phyloP scores from a whole-genome alignment of 1,140 invertebrate genomes.

The Drosophila pseudoananassae region DNA sequence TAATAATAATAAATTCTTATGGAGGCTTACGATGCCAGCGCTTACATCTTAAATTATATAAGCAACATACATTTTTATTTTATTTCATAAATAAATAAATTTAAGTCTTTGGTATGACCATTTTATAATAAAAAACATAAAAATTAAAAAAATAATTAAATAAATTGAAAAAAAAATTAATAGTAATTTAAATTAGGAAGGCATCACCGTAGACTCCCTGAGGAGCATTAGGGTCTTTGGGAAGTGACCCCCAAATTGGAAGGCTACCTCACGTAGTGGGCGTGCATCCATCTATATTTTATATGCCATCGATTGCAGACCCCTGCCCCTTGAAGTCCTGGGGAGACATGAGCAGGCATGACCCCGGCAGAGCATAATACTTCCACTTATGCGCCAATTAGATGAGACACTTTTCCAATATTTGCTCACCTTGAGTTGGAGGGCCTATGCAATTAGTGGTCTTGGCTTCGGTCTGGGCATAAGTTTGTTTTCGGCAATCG shows the following conservation, averaged over 20 bases:
- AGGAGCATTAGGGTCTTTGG: constrained; percentile 2
- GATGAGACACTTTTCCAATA: constrained; percentile 9
- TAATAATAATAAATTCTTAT: too few species aligned
- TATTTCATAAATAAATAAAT: too few species aligned
- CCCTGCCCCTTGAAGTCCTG: neutral
- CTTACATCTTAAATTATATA: too few species aligned
- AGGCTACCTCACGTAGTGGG: constrained; percentile 39
- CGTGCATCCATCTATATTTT: constrained; percentile 64
- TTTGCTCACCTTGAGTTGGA: constrained; percentile 11
- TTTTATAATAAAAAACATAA: too few species aligned
- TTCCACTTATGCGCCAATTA: constrained; percentile 22
- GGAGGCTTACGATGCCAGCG: too few species aligned
- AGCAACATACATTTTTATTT: too few species aligned
- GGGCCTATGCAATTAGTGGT: constrained; percentile 2
- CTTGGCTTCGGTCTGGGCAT: neutral
- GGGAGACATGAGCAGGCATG: neutral
- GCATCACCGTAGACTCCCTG: neutral
- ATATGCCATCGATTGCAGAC: constrained; percentile 66
- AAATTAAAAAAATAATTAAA: neutral
- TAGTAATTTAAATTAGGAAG: neutral
- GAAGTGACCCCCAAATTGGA: constrained; percentile 39
- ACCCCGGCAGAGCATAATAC: constrained; percentile 13
- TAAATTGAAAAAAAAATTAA: neutral
- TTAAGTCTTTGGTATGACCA: too few species aligned
- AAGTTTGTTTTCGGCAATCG: too few species aligned